Base-by-base conservation (phyloP, 2,797 vertebrate species). In the Dendrocincla tyrannina region DNA sequence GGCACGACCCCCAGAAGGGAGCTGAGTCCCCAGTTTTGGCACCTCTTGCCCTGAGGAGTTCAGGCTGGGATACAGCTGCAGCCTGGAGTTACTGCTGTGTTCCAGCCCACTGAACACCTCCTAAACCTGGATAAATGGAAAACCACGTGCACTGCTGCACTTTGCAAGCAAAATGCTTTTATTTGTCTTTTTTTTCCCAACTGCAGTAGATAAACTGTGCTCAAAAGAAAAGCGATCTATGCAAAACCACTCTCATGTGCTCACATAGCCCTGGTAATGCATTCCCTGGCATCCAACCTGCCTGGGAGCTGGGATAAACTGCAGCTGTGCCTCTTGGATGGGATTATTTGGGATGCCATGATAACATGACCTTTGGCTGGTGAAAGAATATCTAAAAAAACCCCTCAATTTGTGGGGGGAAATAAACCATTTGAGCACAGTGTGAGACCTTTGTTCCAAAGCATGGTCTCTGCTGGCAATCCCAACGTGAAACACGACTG, bases 141-240 rank as follows among this genome's bases (percentile, higher is more conserved):
- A 95, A 66, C 27, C 88, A 85, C 74, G 81, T 24, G 28, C 22
- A 53, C 67, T 28, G 10, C 87, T 63, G 73, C 19, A 2, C 77
- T 95, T 92, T 95, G 89, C 84, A 95, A 95, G 78, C 52, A 85
- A 95, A 96, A 72, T 14, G 85, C 7, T 72, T 70, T 82, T 84
- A 39, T 58, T 24, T 63, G 74, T 60, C 63, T 62, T 30, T 41
- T 32, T 49, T 24, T 24, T 13, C 42, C 42, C 42, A 50, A 24
- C 15, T 37, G 75, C 9, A 7, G 81, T 46, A 80, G 73, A 85
- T 90, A 92, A 88, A 93, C 25, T 19, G 66, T 20, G 74, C 50
- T 50, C 80, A 37, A 73, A 85, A 82, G 67, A 84, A 94, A 94
- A 88, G 44, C 14, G 73, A 91, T 47, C 68, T 19, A 16, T 42